phyloP scores from a whole-genome alignment of 2,113 vertebrate genomes.

The Ardeotis arabs region DNA sequence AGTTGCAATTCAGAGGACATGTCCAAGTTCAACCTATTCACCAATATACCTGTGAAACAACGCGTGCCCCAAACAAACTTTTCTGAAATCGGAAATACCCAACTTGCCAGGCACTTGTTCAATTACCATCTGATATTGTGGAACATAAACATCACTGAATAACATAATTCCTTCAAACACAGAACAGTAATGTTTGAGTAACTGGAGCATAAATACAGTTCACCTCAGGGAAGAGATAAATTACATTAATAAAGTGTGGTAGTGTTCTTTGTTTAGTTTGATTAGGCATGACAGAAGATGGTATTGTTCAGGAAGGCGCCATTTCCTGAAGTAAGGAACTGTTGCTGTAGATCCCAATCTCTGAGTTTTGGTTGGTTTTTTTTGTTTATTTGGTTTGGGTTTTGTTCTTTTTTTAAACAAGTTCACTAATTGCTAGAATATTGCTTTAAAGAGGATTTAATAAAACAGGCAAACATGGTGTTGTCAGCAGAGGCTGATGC shows the following conservation, averaged over 20 bases:
- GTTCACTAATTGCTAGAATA: not conserved
- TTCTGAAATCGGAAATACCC: not conserved
- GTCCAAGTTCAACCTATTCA: not conserved
- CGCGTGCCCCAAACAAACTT: not conserved
- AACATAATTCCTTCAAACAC: constrained; percentile 65
- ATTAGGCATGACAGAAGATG: constrained; percentile 69
- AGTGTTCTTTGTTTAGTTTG: constrained; percentile 73
- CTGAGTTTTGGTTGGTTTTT: not conserved
- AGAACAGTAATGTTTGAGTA: constrained; percentile 58
- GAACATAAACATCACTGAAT: constrained; percentile 64
- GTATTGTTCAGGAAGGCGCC: constrained; percentile 43
- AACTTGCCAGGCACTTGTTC: constrained; percentile 52
- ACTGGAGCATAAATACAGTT: constrained; percentile 73
- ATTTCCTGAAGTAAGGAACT: constrained; percentile 57
- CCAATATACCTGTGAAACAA: not conserved
- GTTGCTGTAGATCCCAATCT: not conserved
- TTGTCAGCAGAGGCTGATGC: not conserved
- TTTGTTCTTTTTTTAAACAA: not conserved
- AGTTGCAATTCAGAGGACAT: not conserved
- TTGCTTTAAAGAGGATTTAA: not conserved
- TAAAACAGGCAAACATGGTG: not conserved
- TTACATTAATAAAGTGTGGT: constrained; percentile 73
- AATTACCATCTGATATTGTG: constrained; percentile 66
- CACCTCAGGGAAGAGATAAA: constrained; percentile 73
- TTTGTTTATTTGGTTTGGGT: not conserved